Evolutionary conservation across 2,888 invertebrate genomes (phyloP), one percentile per base, ranked within the genome.

Genomic region (Acleris literana): DNA sequence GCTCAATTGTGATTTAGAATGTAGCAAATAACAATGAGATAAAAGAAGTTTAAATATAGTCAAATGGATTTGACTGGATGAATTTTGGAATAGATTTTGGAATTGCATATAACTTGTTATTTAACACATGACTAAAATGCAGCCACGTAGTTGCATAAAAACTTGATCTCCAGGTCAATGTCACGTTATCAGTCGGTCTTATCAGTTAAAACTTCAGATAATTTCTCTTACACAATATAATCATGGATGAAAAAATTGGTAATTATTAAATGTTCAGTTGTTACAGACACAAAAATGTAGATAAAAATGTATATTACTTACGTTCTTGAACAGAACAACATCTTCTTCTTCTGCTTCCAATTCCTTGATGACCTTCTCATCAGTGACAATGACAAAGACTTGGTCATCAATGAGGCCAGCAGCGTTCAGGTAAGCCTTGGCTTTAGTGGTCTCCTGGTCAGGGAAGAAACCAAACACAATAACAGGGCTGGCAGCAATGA

Each of bases 401-500:
- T 96, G 94, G 83, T 98, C 98, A 82, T 99, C 99, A 72, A 97
- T 93, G 51, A 93, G 87, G 74, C 94, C 94, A 67, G 98, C 99
- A 66, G 96, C 96, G 72, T 95, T 93, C 73, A 97, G 90, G 94
- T 96, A 99, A 53, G 94, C 93, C 91, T 98, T 97, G 49, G 98
- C 99, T 71, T 94, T 95, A 16, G 95, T 95, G 43, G 96, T 95
- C 68, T 95, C 95, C 71, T 94, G 94, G 84, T 98, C 96, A 78
- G 96, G 95, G 94, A 98, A 98, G 95, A 97, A 98, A 87, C 98
- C 99, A 82, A 99, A 92, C 73, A 99, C 93, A 72, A 95, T 96
- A 69, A 99, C 97, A 75, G 96, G 94, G 76, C 95, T 95, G 33
- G 94, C 95, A 48, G 96, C 97, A 65, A 97, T 94, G 81, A 99